Base-by-base conservation (phyloP, 2,888 invertebrate genomes). In the Eristalis pertinax region DNA sequence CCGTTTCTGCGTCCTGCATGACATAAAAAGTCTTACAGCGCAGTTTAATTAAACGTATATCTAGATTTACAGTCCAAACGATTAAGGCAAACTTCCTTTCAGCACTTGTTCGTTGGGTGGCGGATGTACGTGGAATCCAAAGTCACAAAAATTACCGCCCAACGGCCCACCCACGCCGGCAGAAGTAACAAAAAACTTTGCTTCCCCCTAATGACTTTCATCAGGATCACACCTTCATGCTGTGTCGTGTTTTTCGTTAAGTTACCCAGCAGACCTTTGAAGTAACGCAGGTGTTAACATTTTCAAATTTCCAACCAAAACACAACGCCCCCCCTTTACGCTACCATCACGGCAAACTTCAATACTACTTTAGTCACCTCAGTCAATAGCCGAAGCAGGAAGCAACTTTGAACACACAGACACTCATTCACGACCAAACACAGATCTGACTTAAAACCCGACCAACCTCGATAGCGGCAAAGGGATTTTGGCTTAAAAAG, bases 401-500 rank as follows among this genome's bases (percentile, higher is more conserved):
- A 68, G 2, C 22, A 60, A 63, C 79, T 65, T 35, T 35, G 15
- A 35, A 11, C 43, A 29, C 43, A 62, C 29, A 68, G 19, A 68
- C 60, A 60, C 41, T 4, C 13, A 32, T 35, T 63, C 13, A 29
- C 29, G 29, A 22, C 50, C 58, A 11, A 19, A 22, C 24, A 43
- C 35, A 63, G 32, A 7, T 60, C 64, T 10, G 50, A 70, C 43
- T 22, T 60, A 64, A 85, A 73, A 56, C 73, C 77, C 56, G 62
- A 35, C 26, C 65, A 70, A 70, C 65, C 38, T 43, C 70, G 64
- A 79, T 76, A 72, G 82, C 78, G 82, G 82, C 86, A 69, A 62
- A 63, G 70, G 78, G 79, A 72, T 78, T 83, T 79, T 58, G 70
- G 75, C 65, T 75, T 83, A 68, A 50, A 83, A 86, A 79, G 75